These are phyloP conservation scores for Archaeoteleia sp. DNA, from an alignment of 2,888 invertebrate species.

Conservation along the genomic window DNA sequence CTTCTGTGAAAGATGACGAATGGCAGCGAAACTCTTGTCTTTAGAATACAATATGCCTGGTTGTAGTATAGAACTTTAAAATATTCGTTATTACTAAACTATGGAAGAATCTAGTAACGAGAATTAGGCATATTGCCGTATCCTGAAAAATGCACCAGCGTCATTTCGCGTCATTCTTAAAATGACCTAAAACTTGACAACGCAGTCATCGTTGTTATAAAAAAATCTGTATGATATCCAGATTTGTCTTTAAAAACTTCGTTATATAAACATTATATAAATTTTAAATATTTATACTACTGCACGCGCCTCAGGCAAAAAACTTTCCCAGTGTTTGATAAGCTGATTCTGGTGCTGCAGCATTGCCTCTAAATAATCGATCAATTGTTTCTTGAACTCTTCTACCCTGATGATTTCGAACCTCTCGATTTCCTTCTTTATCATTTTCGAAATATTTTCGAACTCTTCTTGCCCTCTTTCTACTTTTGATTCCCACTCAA, in stretches of 20 bases:
- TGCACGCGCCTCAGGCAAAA: conserved; percentile 95
- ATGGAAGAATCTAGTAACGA: too few species aligned
- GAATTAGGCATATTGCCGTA: too few species aligned
- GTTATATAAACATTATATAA: conserved; percentile 19
- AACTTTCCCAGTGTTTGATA: conserved; percentile 96
- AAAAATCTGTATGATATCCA: too few species aligned
- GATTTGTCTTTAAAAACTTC: conserved; percentile 42
- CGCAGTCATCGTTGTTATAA: too few species aligned
- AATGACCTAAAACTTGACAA: too few species aligned
- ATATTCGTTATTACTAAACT: too few species aligned
- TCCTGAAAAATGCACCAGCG: too few species aligned
- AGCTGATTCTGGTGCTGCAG: conserved; percentile 95
- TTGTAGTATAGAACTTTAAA: too few species aligned
- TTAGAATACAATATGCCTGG: too few species aligned
- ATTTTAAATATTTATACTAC: conserved; percentile 82
- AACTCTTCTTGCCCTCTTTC: conserved; percentile 97
- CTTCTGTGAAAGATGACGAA: too few species aligned
- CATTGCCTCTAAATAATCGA: conserved; percentile 94
- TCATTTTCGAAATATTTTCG: conserved; percentile 94
- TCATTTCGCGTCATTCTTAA: background rate
- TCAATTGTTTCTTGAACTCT: conserved; percentile 92
- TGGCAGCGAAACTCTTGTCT: too few species aligned
- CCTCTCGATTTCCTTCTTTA: conserved; percentile 94
- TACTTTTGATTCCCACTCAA: conserved; percentile 98
- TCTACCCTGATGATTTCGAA: conserved; percentile 91